Base-by-base conservation (phyloP, 1,140 invertebrate genomes). In the Bombus soroeensis region DNA sequence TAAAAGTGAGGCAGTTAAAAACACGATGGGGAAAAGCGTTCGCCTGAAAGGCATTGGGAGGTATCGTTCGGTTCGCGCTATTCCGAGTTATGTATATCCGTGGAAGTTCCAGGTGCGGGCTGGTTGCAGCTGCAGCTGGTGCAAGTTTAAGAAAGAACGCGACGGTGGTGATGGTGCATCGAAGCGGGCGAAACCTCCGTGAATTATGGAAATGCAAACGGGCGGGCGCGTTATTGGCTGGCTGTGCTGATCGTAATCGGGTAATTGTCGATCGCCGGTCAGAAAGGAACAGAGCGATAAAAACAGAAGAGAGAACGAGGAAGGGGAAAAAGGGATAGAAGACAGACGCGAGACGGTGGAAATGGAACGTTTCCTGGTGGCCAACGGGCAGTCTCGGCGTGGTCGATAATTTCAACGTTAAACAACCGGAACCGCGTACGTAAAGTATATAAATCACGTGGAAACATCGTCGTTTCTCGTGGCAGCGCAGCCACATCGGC, bases 131-230 rank as follows among this genome's bases (percentile, higher is more conserved):
- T 89, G 89, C 85, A n/a, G 34, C 76, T 34, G 77, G 28, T n/a
- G 76, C 70, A 41, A 72, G 81, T 89, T 71, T 64, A 25, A 43
- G 85, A 82, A 82, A 82, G 66, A 79, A 57, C 76, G 73, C 81
- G 76, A 25, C 34, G 75, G 71, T 70, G 68, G 68, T 13, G 47
- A 22, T 53, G 47, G 59, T 62, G 28, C 79, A 81, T 74, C 37
- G 84, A 81, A 84, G 84, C 62, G 77, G 72, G 77, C 70, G 88
- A 89, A 87, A 90, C 75, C 78, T 75, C 75, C 81, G 89, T 90
- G 88, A 90, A 86, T 90, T 90, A 89, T 89, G 88, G 90, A 91
- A 90, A 91, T 91, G 90, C 88, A 88, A 91, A 87, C 68, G 86
- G 86, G 37, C 68, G 86, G 5, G 74, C 74, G 79, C 83, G 86